phyloP scores from a whole-genome alignment of 2,888 invertebrate genomes.

The Barypeithes pellucidus region DNA sequence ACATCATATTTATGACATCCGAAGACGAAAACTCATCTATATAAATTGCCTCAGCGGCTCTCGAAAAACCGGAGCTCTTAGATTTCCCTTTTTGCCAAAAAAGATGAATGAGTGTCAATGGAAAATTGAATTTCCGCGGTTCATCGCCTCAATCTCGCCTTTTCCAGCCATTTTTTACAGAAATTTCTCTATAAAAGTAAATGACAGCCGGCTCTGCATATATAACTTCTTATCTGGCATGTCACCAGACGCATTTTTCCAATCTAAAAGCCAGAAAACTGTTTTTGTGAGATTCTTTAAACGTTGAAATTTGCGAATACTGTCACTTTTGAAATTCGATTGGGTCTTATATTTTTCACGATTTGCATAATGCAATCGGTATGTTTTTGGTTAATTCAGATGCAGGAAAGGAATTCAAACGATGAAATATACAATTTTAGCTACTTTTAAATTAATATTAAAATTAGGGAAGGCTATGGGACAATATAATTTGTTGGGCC shows the following conservation, averaged over 20 bases:
- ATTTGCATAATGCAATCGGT: too few species aligned
- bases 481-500: too few species aligned
- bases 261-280: conserved; percentile 50
- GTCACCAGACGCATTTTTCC: conserved; percentile 60
- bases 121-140: conserved; percentile 81
- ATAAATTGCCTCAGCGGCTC: conserved; percentile 51
- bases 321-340: conserved; percentile 24
- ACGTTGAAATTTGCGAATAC: conserved; percentile 8
- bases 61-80: conserved; percentile 48
- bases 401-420: too few species aligned
- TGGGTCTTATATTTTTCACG: conserved; percentile 1
- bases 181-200: conserved; percentile 67
- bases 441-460: too few species aligned
- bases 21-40: conserved; percentile 53
- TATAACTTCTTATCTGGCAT: conserved; percentile 66
- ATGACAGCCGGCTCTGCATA: conserved; percentile 64
- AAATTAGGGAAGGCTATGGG: too few species aligned
- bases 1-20: conserved; percentile 54
- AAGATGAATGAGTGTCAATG: conserved; percentile 74
- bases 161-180: conserved; percentile 66
- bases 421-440: too few species aligned
- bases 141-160: conserved; percentile 76
- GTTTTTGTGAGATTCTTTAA: conserved; percentile 41
- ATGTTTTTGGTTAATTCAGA: too few species aligned
- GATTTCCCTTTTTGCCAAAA: conserved; percentile 51